phyloP scores from a whole-genome alignment of 2,113 vertebrate species.

The Myiagra hebetior region DNA sequence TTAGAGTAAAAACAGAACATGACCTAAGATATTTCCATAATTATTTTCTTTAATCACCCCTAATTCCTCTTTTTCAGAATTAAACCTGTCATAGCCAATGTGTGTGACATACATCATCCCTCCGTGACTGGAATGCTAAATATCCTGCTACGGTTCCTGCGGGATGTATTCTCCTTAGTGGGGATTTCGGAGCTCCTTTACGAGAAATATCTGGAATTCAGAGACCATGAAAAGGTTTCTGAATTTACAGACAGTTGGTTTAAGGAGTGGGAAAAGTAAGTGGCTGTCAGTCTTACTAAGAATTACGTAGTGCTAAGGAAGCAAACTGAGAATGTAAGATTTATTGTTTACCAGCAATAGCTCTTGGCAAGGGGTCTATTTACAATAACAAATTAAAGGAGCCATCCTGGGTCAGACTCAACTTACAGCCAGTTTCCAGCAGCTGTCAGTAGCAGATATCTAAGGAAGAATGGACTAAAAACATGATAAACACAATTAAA shows the following conservation, averaged over 20 bases:
- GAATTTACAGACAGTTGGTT: neutral
- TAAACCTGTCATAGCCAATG: neutral
- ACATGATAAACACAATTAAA: neutral
- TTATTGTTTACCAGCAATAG: constrained; percentile 16
- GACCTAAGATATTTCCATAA: constrained; percentile 43
- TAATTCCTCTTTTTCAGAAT: neutral
- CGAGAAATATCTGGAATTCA: neutral
- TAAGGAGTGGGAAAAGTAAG: neutral
- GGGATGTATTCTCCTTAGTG: neutral
- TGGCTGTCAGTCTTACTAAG: neutral
- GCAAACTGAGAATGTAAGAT: neutral
- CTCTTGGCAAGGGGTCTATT: constrained; percentile 27
- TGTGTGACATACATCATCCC: neutral
- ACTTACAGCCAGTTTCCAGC: neutral
- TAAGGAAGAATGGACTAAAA: neutral
- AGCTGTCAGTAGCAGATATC: neutral
- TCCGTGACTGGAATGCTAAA: neutral
- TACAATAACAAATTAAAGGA: constrained; percentile 32
- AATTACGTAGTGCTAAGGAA: neutral
- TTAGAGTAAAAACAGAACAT: constrained; percentile 36
- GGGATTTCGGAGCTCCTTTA: neutral
- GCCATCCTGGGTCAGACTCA: neutral
- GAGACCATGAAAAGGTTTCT: neutral
- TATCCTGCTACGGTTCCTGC: neutral
- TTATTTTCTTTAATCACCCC: constrained; percentile 3